Conservation (phyloP, 2,888 invertebrate species). For the Patella caerulea region DNA sequence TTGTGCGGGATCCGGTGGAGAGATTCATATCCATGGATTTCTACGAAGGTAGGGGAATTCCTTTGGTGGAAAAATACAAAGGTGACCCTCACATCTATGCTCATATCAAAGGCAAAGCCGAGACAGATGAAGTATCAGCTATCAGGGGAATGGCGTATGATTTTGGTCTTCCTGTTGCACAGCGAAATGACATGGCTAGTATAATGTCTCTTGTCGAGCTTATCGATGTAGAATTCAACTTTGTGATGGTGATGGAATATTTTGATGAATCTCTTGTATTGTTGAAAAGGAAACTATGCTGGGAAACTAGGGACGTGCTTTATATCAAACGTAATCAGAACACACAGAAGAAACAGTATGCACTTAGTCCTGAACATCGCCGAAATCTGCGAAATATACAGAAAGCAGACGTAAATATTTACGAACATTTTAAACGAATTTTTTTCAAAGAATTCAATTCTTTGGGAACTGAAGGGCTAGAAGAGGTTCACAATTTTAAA, state of each 20-base stretch:
- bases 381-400: background rate
- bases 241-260: conserved; percentile 5
- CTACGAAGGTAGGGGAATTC: background rate
- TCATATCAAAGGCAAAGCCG: background rate
- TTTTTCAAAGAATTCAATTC: background rate
- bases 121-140: background rate
- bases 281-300: background rate
- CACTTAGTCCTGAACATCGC: background rate
- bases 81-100: background rate
- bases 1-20: background rate
- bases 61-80: background rate
- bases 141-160: background rate
- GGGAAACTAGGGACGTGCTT: background rate
- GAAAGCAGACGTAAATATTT: background rate
- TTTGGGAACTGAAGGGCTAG: background rate
- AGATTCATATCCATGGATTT: background rate
- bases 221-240: background rate
- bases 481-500: conserved; percentile 9
- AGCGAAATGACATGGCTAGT: background rate
- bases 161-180: background rate
- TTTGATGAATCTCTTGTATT: background rate
- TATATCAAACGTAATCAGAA: background rate
- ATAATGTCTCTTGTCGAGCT: background rate
- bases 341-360: background rate
- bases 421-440: background rate